Evolutionary conservation across 1,140 invertebrate genomes (phyloP), one percentile per base, ranked within the genome.

Genomic region (Papilio polytes): DNA sequence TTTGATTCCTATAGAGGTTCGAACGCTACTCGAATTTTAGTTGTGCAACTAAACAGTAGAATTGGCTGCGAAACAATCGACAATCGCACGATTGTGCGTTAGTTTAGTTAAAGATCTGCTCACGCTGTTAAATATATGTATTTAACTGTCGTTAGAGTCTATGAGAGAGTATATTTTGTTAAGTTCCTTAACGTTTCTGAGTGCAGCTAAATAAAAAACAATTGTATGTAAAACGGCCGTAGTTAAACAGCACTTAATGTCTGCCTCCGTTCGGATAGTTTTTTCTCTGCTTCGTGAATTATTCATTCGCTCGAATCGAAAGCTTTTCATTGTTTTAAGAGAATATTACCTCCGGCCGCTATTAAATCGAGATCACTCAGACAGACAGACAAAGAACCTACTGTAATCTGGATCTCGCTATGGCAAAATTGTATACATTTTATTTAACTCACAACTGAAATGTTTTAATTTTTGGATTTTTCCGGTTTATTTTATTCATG

Each of bases 321-420:
- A 78, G 77, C 77, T 78, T 78, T 63, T 78, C 77, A 78, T 78
- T 78, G 77, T 78, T 78, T 78, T 78, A 78, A 78, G 56, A 78
- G 77, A 78, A 78, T 78, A 78, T 78, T 78, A 78, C 77, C 41
- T 66, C 77, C 76, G n/a, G 56, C 77, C 18, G 56, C 77, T 44
- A 78, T 78, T 78, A 78, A 59, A 41, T 26, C 51, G 22, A 18
- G 36, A 59, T 78, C 76, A 59, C 26, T 78, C 76, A 31, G 63
- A 51, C 74, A 51, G 74, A 76, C 44, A 74, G 51, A 74, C 73
- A 46, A 76, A 46, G 44, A 76, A 9, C n/a, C n/a, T 46, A 20
- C 15, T 51, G 22, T 76, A 76, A 26, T 31, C 46, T 51, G 36
- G 13, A 74, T 44, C 41, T 48, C 20, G 41, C 44, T 26, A 12